Conservation (phyloP, 2,888 invertebrate species). For the Fabriciana adippe region DNA sequence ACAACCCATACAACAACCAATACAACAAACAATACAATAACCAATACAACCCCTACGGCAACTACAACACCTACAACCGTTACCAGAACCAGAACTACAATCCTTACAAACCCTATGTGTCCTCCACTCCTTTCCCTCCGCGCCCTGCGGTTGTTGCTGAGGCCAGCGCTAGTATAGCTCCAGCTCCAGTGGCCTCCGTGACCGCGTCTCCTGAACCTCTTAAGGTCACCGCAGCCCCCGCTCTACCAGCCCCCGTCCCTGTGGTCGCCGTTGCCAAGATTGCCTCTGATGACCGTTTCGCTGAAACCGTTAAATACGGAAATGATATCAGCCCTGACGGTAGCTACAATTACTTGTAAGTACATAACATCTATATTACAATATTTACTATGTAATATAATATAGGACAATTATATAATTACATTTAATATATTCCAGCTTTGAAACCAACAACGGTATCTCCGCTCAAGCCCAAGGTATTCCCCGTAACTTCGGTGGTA, state of each 20-base stretch:
- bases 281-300: slow-evolving; percentile 48
- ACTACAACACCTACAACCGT: slow-evolving; percentile 37
- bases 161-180: slow-evolving; percentile 42
- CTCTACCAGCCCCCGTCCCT: slow-evolving; percentile 35
- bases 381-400: too few relatives aligned
- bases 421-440: slow-evolving; percentile 57
- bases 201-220: neutral
- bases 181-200: slow-evolving; percentile 45
- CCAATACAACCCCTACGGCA: slow-evolving; percentile 32
- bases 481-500: slow-evolving; percentile 76
- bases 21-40: slow-evolving; percentile 36
- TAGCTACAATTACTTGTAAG: slow-evolving; percentile 75
- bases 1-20: slow-evolving; percentile 29
- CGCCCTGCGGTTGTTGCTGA: slow-evolving; percentile 37
- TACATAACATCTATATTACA: slow-evolving; percentile 21
- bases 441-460: slow-evolving; percentile 85
- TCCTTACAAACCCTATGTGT: slow-evolving; percentile 38
- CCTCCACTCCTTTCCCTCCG: slow-evolving; percentile 32
- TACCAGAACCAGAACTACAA: slow-evolving; percentile 30
- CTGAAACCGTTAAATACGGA: slow-evolving; percentile 58
- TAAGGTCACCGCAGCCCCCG: slow-evolving; percentile 13
- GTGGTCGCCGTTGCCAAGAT: slow-evolving; percentile 42
- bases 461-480: slow-evolving; percentile 81
- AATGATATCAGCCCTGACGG: slow-evolving; percentile 74
- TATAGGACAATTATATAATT: neutral